These are phyloP conservation scores for Chaenocephalus aceratus DNA, from an alignment of 2,113 vertebrate species.

Conservation along the genomic window DNA sequence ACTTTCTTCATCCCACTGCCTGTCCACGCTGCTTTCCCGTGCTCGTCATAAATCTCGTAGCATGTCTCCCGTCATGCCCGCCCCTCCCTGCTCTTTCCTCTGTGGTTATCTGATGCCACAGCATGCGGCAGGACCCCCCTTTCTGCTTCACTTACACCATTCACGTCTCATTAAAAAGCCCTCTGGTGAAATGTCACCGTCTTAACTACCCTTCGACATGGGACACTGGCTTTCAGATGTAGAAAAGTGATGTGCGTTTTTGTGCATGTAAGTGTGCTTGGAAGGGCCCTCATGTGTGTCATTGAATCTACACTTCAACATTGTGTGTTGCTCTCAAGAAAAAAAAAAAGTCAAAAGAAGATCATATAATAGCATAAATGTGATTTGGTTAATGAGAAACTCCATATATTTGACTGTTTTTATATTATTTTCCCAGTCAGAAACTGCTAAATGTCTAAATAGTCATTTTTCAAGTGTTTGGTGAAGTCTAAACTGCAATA, in stretches of 20 bases:
- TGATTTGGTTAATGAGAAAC: too few relatives aligned
- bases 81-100: constrained; percentile 12
- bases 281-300: constrained; percentile 21
- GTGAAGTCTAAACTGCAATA: too few relatives aligned
- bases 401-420: too few relatives aligned
- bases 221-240: constrained; percentile 59
- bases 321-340: constrained; percentile 8
- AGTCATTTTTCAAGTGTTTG: too few relatives aligned
- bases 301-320: constrained; percentile 3
- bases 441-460: too few relatives aligned
- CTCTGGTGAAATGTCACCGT: constrained; percentile 68
- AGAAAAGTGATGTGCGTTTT: constrained; percentile 40
- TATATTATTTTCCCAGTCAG: too few relatives aligned
- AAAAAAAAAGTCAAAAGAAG: too few relatives aligned
- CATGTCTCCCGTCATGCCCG: neutral
- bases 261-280: constrained; percentile 30
- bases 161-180: constrained; percentile 66
- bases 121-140: constrained; percentile 18
- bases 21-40: constrained; percentile 2
- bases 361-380: too few relatives aligned
- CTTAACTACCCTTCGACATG: constrained; percentile 51
- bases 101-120: constrained; percentile 36
- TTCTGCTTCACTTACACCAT: constrained; percentile 34
- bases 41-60: constrained; percentile 4
- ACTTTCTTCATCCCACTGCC: constrained; percentile 30